Evolutionary conservation across 2,797 vertebrate genomes (phyloP), one percentile per base, ranked within the genome.

Genomic region (Poliocrania exsul): DNA sequence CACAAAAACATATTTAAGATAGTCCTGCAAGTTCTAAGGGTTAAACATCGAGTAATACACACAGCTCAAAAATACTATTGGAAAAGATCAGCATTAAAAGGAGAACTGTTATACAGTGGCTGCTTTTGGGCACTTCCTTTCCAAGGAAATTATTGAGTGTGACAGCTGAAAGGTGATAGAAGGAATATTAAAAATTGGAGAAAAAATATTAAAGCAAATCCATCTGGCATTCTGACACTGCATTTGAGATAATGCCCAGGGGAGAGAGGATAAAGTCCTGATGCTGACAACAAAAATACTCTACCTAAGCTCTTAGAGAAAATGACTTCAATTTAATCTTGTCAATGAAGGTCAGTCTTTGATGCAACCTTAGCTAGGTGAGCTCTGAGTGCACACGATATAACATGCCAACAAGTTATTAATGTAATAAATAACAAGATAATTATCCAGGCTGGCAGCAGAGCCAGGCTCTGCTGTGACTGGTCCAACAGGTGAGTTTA

Each of bases 271-370:
- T 95, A 81, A 96, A 94, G 60, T 88, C 71, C 51, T 86, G 81
- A 71, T 96, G 93, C 90, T 97, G 96, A 97, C 96, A 97, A 85
- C 90, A 96, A 69, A 90, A 92, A 96, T 65, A 20, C 4, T 88
- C 51, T 29, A 72, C 85, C 58, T 92, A 87, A 90, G 57, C 46
- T 67, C 77, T 28, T 29, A 91, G 31, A 95, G 89, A 95, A 97
- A 97, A 97, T 23, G 0, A 94, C 67, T 96, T 96, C 94, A 93
- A 83, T 97, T 97, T 95, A 79, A 75, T 96, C 95, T 91, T 95
- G 90, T 95, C 94, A 95, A 19, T 61, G 77, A n/a, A 96, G 85
- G 92, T 95, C 96, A 93, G 80, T 85, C 46, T 95, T 90, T 94
- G 78, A 49, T 71, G 57, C 38, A 92, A 95, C 93, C 86, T 96